A percentile compares a stretch with the other conserved stretches of the same genome.
Conservation (phyloP, 2,113 vertebrate species). For the Dascyllus trimaculatus region DNA sequence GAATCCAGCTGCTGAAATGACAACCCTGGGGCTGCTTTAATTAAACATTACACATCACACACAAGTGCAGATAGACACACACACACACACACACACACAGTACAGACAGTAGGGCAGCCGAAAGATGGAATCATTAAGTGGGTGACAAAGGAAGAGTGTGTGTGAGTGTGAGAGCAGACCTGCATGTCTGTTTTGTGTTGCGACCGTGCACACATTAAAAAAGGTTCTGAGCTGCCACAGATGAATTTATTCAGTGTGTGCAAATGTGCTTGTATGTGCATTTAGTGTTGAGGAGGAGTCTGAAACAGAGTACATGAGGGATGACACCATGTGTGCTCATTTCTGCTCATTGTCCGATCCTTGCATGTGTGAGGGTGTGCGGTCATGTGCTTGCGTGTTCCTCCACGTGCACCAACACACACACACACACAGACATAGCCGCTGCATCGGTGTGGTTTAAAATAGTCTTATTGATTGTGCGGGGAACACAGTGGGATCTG, state of each 20-base stretch:
- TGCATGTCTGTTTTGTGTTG: background rate
- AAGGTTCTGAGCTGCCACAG: background rate
- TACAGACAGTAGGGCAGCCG: conserved; percentile 2
- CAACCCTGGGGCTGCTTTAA: conserved; percentile 30
- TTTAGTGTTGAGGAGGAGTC: background rate
- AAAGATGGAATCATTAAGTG: conserved; percentile 53
- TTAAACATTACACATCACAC: conserved; percentile 14
- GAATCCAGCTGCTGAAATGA: conserved; percentile 35
- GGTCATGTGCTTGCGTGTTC: background rate
- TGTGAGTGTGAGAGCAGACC: conserved; percentile 13
- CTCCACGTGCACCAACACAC: background rate
- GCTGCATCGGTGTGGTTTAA: conserved; percentile 64
- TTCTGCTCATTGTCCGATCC: background rate
- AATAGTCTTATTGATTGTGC: conserved; percentile 78
- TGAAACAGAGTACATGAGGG: background rate
- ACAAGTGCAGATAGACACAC: no score
- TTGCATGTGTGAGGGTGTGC: background rate
- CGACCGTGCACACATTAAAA: background rate
- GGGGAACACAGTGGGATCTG: conserved; percentile 61
- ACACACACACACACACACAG: no score
- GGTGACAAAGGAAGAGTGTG: conserved; percentile 38
- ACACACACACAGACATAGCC: conserved; percentile 33
- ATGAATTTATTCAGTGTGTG: background rate
- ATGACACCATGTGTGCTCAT: background rate
- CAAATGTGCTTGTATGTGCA: background rate